phyloP scores from a whole-genome alignment of 2,797 vertebrate genomes.

The Potorous gilbertii region DNA sequence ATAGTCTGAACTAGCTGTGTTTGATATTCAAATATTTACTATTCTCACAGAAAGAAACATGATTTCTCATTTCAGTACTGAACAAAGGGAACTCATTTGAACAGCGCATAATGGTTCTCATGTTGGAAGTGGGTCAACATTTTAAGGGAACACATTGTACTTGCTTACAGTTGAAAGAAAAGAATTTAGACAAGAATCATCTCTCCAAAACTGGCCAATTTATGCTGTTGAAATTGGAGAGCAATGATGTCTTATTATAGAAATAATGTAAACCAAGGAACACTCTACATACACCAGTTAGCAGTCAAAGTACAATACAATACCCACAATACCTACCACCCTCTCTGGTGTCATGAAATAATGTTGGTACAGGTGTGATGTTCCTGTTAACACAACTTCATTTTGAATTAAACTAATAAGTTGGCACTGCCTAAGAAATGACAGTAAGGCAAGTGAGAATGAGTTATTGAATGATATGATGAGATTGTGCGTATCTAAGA shows the following conservation, averaged over 20 bases:
- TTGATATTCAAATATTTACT: slow-evolving; percentile 1
- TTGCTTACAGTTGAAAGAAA: not conserved
- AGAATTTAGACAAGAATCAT: not conserved
- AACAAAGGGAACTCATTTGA: not conserved
- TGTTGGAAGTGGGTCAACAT: not conserved
- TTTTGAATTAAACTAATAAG: not conserved
- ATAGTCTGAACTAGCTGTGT: not conserved
- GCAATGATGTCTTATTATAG: not conserved
- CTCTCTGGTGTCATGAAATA: not conserved
- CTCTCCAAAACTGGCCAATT: not conserved
- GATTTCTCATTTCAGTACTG: not conserved
- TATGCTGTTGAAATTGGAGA: not conserved
- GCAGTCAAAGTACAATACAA: not conserved
- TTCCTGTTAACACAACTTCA: not conserved
- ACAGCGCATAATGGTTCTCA: not conserved
- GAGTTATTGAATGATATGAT: not conserved
- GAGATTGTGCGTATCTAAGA: not conserved
- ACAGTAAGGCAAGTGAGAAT: not conserved
- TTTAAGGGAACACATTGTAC: not conserved
- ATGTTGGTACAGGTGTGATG: not conserved
- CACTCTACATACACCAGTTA: not conserved
- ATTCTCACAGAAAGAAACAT: slow-evolving; percentile 7
- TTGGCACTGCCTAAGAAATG: not conserved
- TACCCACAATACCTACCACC: not conserved
- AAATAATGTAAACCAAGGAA: not conserved